phyloP scores from a whole-genome alignment of 2,113 vertebrate genomes.

The Sinocyclocheilus rhinocerous region DNA sequence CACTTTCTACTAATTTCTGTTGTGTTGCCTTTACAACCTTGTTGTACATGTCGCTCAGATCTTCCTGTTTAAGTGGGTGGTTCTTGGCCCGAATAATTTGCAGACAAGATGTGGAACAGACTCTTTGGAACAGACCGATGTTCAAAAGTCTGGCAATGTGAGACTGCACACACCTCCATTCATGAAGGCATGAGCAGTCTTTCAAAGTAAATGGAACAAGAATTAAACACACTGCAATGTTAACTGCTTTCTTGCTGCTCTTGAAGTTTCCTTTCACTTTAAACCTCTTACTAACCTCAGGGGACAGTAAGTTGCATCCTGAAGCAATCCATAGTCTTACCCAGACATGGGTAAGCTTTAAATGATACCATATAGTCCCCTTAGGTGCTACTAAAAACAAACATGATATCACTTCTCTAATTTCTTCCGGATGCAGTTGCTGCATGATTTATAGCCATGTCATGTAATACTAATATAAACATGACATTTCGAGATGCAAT shows the following conservation, averaged over 20 bases:
- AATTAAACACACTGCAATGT: not conserved
- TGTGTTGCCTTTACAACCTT: not conserved
- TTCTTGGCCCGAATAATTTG: not conserved
- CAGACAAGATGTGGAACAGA: conserved; percentile 19
- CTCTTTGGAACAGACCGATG: not conserved
- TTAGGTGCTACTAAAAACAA: not conserved
- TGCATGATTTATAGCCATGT: not conserved
- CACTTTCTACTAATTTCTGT: not conserved
- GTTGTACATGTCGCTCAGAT: not conserved
- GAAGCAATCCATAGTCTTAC: not conserved
- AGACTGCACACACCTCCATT: not conserved
- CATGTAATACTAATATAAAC: conserved; percentile 16
- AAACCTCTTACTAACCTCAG: not conserved
- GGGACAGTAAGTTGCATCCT: not conserved
- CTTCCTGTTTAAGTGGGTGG: conserved; percentile 12
- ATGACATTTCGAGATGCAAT: not conserved
- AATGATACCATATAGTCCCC: conserved; percentile 1
- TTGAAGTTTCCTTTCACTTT: not conserved
- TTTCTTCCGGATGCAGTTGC: not conserved
- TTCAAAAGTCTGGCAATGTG: not conserved
- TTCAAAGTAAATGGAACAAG: not conserved
- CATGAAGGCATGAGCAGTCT: not conserved
- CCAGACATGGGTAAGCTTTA: not conserved
- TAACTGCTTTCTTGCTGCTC: not conserved
- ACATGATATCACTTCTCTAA: not conserved